phyloP scores from a whole-genome alignment of 2,113 vertebrate genomes.

The Megaleporinus macrocephalus region DNA sequence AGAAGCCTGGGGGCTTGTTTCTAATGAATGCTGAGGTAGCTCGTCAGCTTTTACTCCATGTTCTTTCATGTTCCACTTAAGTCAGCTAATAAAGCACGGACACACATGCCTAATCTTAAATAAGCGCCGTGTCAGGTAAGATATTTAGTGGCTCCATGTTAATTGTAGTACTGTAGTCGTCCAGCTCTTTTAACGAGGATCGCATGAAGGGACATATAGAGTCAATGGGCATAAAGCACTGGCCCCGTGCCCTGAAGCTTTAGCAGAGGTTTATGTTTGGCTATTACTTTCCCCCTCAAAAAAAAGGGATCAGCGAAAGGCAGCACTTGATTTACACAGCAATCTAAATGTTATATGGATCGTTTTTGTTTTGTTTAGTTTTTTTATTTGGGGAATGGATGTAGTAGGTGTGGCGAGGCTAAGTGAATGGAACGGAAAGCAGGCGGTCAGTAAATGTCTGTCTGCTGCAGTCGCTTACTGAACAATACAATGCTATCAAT shows the following conservation, averaged over 20 bases:
- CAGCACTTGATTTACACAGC: not conserved
- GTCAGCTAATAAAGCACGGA: conserved; percentile 12
- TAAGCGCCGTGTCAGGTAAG: not conserved
- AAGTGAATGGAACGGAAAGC: not conserved
- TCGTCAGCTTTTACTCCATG: conserved; percentile 14
- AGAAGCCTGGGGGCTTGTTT: conserved; percentile 18
- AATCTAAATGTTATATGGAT: not conserved
- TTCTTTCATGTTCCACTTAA: conserved; percentile 7
- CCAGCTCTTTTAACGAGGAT: not conserved
- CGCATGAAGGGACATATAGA: no score
- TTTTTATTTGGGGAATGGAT: not conserved
- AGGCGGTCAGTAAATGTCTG: not conserved
- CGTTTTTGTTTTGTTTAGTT: no score
- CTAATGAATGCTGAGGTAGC: conserved; percentile 22
- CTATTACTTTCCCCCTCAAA: not conserved
- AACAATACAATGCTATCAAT: not conserved
- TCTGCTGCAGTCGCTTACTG: not conserved
- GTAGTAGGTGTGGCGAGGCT: not conserved
- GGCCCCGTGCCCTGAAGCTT: not conserved
- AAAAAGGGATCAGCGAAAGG: not conserved
- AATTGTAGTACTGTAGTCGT: not conserved
- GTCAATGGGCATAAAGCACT: not conserved
- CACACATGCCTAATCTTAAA: not conserved
- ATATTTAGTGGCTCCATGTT: not conserved
- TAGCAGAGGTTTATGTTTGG: not conserved